phyloP scores from a whole-genome alignment of 1,140 invertebrate genomes.

The Drosophila ironensis region DNA sequence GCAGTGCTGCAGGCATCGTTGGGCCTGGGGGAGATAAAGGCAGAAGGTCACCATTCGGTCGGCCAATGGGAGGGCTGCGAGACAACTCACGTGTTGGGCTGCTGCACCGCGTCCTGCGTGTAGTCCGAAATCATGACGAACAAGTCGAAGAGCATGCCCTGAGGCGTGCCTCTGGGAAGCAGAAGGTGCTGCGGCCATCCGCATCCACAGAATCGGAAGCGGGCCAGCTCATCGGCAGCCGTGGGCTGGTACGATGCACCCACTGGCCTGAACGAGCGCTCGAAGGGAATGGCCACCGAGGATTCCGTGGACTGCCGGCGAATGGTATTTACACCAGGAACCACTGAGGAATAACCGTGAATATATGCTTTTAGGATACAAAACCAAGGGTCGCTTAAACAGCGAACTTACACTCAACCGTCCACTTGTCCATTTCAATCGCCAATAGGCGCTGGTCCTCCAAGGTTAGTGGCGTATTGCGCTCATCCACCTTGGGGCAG shows the following conservation, averaged over 20 bases:
- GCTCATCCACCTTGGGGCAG: constrained; percentile 84
- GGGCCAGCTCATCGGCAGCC: constrained; percentile 63
- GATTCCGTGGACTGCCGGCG: constrained; percentile 84
- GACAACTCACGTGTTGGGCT: constrained; percentile 80
- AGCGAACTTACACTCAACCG: constrained; percentile 82
- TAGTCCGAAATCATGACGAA: constrained; percentile 83
- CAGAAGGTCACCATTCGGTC: background rate
- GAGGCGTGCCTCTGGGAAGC: constrained; percentile 82
- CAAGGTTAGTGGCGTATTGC: constrained; percentile 82
- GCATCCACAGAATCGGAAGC: constrained; percentile 84
- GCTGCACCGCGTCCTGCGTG: constrained; percentile 83
- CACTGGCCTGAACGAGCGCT: constrained; percentile 85
- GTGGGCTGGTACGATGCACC: constrained; percentile 69
- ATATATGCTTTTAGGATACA: too few species aligned
- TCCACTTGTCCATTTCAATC: constrained; percentile 85
- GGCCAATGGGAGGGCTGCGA: background rate
- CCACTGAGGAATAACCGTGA: constrained; percentile 82
- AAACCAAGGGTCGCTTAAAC: too few species aligned
- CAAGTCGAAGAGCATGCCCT: constrained; percentile 81
- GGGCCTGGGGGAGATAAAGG: constrained; percentile 1
- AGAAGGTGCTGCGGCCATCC: constrained; percentile 84
- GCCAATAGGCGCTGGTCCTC: constrained; percentile 83
- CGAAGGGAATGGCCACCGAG: constrained; percentile 86
- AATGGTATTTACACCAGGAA: constrained; percentile 84
- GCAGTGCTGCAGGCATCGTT: constrained; percentile 84